Evolutionary conservation across 2,888 invertebrate species (phyloP).

Genomic region (Drosophila infuscata): DNA sequence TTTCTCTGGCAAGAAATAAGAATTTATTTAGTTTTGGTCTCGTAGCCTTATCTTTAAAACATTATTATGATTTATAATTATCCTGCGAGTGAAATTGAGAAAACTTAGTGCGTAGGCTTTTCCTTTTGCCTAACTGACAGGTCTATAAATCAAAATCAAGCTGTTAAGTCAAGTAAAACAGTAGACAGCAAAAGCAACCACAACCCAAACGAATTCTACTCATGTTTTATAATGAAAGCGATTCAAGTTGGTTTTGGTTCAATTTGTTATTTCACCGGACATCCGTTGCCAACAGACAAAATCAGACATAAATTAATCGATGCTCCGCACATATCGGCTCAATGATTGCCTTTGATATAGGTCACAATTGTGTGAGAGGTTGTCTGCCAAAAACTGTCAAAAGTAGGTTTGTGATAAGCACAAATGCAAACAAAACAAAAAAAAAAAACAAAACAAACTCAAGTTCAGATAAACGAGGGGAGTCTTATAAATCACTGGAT

Average conservation of each 20-base stretch:
- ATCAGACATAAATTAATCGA: slow-evolving; percentile 63
- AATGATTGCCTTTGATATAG: slow-evolving; percentile 41
- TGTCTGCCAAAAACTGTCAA: slow-evolving; percentile 68
- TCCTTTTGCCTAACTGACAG: slow-evolving; percentile 42
- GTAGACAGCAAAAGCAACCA: slow-evolving; percentile 27
- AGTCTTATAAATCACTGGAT: not conserved
- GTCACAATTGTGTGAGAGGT: slow-evolving; percentile 25
- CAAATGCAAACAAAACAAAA: slow-evolving; percentile 23
- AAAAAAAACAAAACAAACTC: not conserved
- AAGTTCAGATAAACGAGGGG: not conserved
- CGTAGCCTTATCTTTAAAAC: not conserved
- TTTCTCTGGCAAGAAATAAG: not conserved
- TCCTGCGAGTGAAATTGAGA: slow-evolving; percentile 13
- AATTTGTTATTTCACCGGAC: slow-evolving; percentile 60
- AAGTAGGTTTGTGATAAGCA: slow-evolving; percentile 67
- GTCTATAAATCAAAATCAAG: slow-evolving; percentile 75
- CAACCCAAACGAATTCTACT: slow-evolving; percentile 30
- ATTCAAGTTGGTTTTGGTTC: slow-evolving; percentile 50
- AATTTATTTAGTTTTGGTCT: not conserved
- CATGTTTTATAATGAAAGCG: slow-evolving; percentile 71
- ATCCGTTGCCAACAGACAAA: slow-evolving; percentile 46
- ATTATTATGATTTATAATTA: slow-evolving; percentile 4
- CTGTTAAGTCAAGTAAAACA: slow-evolving; percentile 63
- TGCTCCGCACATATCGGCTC: slow-evolving; percentile 45
- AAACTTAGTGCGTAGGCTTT: slow-evolving; percentile 28